Percentiles rank a stretch among this genome's conserved stretches.
These are phyloP conservation scores for Pangasius sanitwongsei DNA, from an alignment of 2,797 vertebrate species.

Conservation along the genomic window DNA sequence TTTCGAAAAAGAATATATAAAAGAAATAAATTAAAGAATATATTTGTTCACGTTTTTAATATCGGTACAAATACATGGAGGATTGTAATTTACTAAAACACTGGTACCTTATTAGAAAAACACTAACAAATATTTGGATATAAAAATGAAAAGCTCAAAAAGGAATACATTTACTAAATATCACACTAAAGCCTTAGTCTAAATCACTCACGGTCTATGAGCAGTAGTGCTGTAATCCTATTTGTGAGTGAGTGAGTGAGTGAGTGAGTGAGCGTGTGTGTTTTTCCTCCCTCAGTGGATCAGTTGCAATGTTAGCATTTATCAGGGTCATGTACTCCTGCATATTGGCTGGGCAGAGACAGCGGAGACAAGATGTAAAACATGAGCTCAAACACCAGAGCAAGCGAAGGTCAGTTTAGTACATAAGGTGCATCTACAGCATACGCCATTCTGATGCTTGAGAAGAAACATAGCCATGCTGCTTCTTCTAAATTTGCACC, in stretches of 20 bases:
- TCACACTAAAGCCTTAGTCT: conserved; percentile 15
- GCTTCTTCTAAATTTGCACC: neutral
- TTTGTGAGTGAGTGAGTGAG: conserved; percentile 16
- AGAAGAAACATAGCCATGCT: neutral
- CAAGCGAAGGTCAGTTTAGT: neutral
- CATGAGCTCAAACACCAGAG: neutral
- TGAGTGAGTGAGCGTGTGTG: neutral
- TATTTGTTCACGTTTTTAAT: neutral
- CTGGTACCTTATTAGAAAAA: neutral
- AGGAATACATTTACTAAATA: neutral
- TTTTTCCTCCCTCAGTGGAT: conserved; percentile 23
- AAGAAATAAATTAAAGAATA: no score
- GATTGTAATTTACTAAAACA: neutral
- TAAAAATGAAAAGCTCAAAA: conserved; percentile 10
- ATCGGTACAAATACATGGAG: neutral
- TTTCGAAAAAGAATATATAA: neutral
- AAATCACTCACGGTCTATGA: conserved; percentile 1
- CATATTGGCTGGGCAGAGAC: neutral
- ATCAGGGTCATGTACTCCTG: conserved; percentile 18
- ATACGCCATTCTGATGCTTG: neutral
- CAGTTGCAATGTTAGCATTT: neutral
- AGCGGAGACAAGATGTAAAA: neutral
- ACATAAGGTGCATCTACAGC: neutral
- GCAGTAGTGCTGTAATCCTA: conserved; percentile 35
- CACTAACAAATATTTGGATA: neutral